Evolutionary conservation across 2,888 invertebrate species (phyloP), one percentile per base, ranked within the genome.

Genomic region (Scelioninae gen. 1): DNA sequence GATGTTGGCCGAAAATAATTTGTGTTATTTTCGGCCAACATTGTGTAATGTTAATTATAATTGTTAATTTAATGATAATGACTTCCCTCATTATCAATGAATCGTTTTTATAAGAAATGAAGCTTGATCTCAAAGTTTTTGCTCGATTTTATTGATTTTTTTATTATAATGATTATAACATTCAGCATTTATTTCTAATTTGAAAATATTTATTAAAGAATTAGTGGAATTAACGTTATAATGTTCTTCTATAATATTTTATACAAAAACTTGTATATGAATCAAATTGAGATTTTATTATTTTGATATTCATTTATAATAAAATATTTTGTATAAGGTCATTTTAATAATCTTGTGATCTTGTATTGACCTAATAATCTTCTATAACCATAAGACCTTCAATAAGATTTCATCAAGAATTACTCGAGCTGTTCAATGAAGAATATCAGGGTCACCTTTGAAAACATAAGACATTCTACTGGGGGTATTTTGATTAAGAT

Each of bases 351-450:
- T 43, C n/a, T 43, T 43, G n/a, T 34, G 32, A 55, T 55, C 34
- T 55, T 15, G 15, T 16, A 56, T 56, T 56, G 38, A 56, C 38
- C 56, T 56, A 56, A 56, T 56, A 56, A 56, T 34, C 56, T 56
- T 56, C 15, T 56, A 56, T 38, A 38, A 56, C 38, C 38, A 38
- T 11, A 38, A 56, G 56, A 56, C 56, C 56, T 56, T 56, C 56
- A 38, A 56, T 7, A 38, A 16, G 56, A 56, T 15, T 38, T 56
- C 56, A 16, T 56, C 56, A 56, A 56, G 56, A 56, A 56, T 56
- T 56, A 56, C 16, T 16, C 5, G 38, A 56, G 38, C 16, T 10
- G 16, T 38, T 56, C 10, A 16, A 16, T 56, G 34, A 56, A 38
- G 56, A 38, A 56, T 56, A 56, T 38, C 56, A 56, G 56, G 56